Base-by-base conservation (phyloP, 2,113 vertebrate genomes). In the Diglossa brunneiventris region DNA sequence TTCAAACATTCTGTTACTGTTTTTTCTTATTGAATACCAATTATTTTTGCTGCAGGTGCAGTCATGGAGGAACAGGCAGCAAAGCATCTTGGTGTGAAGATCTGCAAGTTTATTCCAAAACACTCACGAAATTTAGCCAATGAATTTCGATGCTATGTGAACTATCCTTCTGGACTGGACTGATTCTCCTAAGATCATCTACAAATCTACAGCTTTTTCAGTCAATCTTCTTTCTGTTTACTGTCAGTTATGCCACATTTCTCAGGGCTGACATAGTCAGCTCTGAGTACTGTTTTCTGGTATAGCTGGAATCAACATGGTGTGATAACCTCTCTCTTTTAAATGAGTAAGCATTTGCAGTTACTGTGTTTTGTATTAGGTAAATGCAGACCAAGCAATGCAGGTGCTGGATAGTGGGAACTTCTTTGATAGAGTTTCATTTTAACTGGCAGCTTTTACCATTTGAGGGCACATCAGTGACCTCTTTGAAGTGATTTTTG, bases 71-170 rank as follows among this genome's bases (percentile, higher is more conserved):
- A 98, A 6, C 87, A 97, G 22, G 99, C 99, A 67, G 96, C 96
- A 39, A 97, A 97, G 22, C 98, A 98, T 28, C 98, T 99, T 79
- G 98, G 97, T 20, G 97, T 99, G 76, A 98, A 97, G 92, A 97
- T 98, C 56, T 99, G 99, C 98, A 96, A 93, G 79, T 99, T 99
- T 96, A 97, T 98, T 87, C 99, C 99, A 19, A 95, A 97, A 92
- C 99, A 99, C 94, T 98, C 97, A 30, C 97, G 98, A n/a, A 98
- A 98, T 91, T 85, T 99, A 94, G 99, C 98, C 70, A 99, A 99
- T 30, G 99, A 99, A 91, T 99, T 99, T 93, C 97, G 98, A 74
- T 99, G 99, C 70, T 99, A 98, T 0, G 96, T 98, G 72, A 99
- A 99, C 96, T 99, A 99, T 49, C 92, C 97, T 41, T 99, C 98